Conservation (phyloP, 2,113 vertebrate genomes). For the Coptodon bakossiorum region DNA sequence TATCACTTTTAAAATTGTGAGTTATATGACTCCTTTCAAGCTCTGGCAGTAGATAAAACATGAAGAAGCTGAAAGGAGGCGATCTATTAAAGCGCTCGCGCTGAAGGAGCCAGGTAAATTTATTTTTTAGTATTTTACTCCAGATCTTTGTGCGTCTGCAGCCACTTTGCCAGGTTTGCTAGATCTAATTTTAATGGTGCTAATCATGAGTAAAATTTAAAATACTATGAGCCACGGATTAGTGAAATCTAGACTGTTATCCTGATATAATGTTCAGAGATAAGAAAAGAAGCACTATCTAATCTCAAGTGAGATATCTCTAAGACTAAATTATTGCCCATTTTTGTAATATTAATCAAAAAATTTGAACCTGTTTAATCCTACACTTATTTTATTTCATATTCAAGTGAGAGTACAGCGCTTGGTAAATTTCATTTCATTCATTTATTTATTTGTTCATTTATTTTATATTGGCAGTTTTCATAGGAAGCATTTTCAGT, state of each 20-base stretch:
- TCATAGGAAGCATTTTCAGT: not conserved
- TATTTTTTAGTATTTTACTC: not conserved
- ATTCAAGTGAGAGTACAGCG: not conserved
- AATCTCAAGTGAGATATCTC: not conserved
- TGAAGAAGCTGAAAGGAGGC: not conserved
- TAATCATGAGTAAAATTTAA: not conserved
- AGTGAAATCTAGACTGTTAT: not conserved
- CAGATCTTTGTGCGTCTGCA: rapidly evolving
- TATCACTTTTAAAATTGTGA: not conserved
- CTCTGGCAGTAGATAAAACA: not conserved
- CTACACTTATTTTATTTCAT: not conserved
- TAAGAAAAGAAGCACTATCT: not conserved
- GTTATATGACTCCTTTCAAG: not conserved
- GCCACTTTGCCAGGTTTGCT: not conserved
- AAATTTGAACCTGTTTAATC: not conserved
- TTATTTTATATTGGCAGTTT: not conserved
- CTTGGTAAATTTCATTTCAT: not conserved
- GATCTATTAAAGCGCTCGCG: not conserved
- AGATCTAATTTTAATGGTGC: not conserved
- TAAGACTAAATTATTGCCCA: not conserved
- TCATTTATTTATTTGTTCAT: not conserved
- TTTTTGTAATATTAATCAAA: not conserved
- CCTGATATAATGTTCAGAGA: not conserved
- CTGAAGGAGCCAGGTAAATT: not conserved
- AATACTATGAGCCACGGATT: not conserved